Evolutionary conservation across 2,888 invertebrate genomes (phyloP).

Genomic region (Apamea anceps): DNA sequence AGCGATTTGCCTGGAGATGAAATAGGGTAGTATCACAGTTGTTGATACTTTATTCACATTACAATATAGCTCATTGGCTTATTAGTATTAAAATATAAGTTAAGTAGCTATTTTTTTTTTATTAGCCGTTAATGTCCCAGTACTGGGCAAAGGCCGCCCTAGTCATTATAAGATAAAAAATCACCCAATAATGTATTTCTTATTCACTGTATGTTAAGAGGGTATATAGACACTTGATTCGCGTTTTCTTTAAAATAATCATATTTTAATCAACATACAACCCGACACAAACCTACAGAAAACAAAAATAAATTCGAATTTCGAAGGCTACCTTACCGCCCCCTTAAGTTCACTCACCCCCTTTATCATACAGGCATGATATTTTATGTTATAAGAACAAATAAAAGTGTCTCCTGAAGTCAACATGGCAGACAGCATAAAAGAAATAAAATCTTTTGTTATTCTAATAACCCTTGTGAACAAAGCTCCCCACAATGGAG

Average conservation of each 20-base stretch:
- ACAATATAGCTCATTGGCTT: not conserved
- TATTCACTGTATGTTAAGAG: not conserved
- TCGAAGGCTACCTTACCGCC: too few relatives aligned
- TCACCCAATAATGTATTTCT: not conserved
- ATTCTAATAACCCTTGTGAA: conserved; percentile 7
- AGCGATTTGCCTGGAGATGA: not conserved
- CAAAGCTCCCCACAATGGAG: not conserved
- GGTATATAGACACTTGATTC: not conserved
- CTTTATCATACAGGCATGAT: not conserved
- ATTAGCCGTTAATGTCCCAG: too few relatives aligned
- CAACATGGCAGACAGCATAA: not conserved
- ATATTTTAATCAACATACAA: too few relatives aligned
- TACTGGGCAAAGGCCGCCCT: too few relatives aligned
- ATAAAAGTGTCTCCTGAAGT: not conserved
- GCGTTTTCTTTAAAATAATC: not conserved
- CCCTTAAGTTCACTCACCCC: too few relatives aligned
- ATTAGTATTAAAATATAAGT: not conserved
- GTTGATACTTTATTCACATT: not conserved
- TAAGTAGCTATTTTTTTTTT: not conserved
- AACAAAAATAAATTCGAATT: not conserved
- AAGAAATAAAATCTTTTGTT: conserved; percentile 34
- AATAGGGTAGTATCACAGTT: not conserved
- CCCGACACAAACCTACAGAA: too few relatives aligned
- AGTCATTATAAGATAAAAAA: not conserved
- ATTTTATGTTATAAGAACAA: not conserved